Percentiles rank a stretch among this genome's conserved stretches.
Conservation (phyloP, 2,888 invertebrate species). For the Lasioglossum morio region DNA sequence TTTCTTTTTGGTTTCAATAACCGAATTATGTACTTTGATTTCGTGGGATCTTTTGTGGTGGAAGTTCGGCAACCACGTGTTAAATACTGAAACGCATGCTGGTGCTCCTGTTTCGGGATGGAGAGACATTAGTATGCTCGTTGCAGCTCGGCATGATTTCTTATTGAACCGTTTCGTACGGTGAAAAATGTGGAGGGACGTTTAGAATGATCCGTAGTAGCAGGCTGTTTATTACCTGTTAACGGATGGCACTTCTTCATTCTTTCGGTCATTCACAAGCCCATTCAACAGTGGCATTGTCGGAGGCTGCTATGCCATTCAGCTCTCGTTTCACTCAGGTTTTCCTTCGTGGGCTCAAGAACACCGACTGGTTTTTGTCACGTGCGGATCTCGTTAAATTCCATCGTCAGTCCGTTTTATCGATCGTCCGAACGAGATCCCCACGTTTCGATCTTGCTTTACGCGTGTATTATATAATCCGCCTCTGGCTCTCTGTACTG, state of each 20-base stretch:
- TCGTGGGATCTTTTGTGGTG: background rate
- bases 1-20: too few relatives aligned
- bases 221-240: constrained; percentile 57
- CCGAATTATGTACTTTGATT: background rate
- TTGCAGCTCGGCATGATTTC: constrained; percentile 35
- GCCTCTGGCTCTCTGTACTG: constrained; percentile 9
- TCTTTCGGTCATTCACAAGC: constrained; percentile 64
- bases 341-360: constrained; percentile 56
- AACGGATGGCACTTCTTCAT: constrained; percentile 56
- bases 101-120: background rate
- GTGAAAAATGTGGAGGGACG: constrained; percentile 44
- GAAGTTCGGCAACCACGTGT: background rate
- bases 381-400: constrained; percentile 62
- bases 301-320: constrained; percentile 60
- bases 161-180: constrained; percentile 21
- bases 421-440: constrained; percentile 55
- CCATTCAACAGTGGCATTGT: constrained; percentile 66
- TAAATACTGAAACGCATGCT: background rate
- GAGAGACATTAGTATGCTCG: constrained; percentile 24
- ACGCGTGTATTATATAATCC: constrained; percentile 49
- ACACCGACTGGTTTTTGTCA: constrained; percentile 66
- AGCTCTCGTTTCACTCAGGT: constrained; percentile 68
- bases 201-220: constrained; percentile 32
- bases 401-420: constrained; percentile 60
- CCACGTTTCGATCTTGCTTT: constrained; percentile 38